Evolutionary conservation across 2,113 vertebrate genomes (phyloP), one percentile per base, ranked within the genome.

Genomic region (Cranoglanis bouderius): DNA sequence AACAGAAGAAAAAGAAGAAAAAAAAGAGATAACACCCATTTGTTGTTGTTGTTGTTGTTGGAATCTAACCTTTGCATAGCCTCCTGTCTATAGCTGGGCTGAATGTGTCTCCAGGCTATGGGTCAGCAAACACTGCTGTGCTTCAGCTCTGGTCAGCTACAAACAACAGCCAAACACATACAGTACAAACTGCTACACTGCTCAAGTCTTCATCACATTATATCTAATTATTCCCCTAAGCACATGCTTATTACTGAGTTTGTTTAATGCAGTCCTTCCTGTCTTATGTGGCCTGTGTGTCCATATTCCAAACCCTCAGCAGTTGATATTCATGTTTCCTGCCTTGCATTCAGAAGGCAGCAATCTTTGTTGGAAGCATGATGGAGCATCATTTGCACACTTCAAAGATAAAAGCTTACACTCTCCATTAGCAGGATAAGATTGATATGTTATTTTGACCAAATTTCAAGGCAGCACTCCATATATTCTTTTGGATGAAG

Each of bases 121-220:
- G 85, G 70, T 88, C 80, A 80, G 81, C 70, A 87, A 88, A 85
- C 72, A 84, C 29, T n/a, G 63, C 85, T 77, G 67, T 29, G 29
- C 87, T 85, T 85, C 46, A 88, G 67, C 29, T 57, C 63, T 24
- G 70, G 21, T 80, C 83, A 77, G 16, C 59, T 43, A n/a, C n/a
- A 78, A 57, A 82, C 82, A 84, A 75, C 13, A 18, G 2, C 55
- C 8, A 26, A 19, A 29, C 32, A 89, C 59, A 59, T 18, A 61
- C 61, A 80, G 51, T 70, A 55, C 32, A 35, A 35, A 70, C 21
- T 10, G 32, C 3, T 51, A 19, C 38, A 65, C 24, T 24, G 77
- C n/a, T 57, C 8, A 82, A 19, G 32, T 26, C 35, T 24, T 18
- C 38, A 72, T 55, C 35, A 81, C 46, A 70, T 85, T 63, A 59